phyloP scores from a whole-genome alignment of 1,140 invertebrate species.

The Eumeta japonica region DNA sequence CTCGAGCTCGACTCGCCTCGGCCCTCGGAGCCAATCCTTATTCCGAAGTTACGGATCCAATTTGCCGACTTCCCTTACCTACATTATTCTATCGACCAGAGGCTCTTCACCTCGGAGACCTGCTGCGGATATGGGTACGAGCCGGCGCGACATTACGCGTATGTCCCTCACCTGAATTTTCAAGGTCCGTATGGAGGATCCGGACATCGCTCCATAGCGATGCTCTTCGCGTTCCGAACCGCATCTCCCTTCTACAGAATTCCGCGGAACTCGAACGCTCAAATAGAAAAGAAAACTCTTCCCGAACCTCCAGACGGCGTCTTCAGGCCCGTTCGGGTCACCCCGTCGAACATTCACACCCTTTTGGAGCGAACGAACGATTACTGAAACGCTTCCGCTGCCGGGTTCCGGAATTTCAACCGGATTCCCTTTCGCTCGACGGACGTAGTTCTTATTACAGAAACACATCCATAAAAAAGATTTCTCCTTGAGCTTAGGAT shows the following conservation, averaged over 20 bases:
- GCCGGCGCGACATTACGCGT: conserved; percentile 54
- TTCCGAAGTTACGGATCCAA: too few relatives aligned
- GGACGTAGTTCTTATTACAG: conserved; percentile 50
- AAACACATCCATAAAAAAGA: too few relatives aligned
- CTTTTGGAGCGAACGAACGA: conserved; percentile 67
- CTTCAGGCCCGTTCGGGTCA: conserved; percentile 51
- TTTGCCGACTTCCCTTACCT: too few relatives aligned
- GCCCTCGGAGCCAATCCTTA: conserved; percentile 77
- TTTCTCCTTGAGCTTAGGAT: too few relatives aligned
- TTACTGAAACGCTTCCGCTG: conserved; percentile 66
- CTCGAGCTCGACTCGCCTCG: conserved; percentile 65
- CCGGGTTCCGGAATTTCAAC: conserved; percentile 74
- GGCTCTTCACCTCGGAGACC: too few relatives aligned
- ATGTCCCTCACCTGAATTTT: too few relatives aligned
- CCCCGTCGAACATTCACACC: conserved; percentile 47
- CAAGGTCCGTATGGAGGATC: too few relatives aligned
- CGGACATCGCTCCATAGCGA: conserved; percentile 69
- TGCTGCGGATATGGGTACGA: too few relatives aligned
- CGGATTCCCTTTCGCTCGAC: conserved; percentile 69
- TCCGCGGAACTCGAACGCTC: too few relatives aligned
- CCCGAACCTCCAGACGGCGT: too few relatives aligned
- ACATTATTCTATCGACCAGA: too few relatives aligned
- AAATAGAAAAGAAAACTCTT: conserved; percentile 80
- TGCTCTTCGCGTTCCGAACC: conserved; percentile 70
- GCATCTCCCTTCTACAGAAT: too few relatives aligned